A percentile compares a stretch with the other conserved stretches of the same genome.
These are phyloP conservation scores for Macrotus californicus DNA, from an alignment of 2,113 vertebrate species.

Conservation along the genomic window DNA sequence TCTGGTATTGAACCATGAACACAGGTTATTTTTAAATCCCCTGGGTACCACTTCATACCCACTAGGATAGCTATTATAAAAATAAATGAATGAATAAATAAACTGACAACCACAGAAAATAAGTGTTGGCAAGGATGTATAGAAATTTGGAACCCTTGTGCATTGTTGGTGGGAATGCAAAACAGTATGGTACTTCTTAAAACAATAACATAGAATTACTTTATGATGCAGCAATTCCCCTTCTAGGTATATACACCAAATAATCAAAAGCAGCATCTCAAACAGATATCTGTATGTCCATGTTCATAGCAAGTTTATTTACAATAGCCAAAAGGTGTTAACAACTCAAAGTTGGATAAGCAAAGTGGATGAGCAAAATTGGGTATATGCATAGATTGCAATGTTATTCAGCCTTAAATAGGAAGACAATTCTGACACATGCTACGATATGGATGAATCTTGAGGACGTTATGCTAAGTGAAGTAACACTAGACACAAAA, in stretches of 20 bases:
- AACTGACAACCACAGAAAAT: background rate
- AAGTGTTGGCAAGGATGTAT: background rate
- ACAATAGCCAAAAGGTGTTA: background rate
- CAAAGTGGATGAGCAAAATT: background rate
- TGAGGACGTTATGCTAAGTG: background rate
- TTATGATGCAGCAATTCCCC: background rate
- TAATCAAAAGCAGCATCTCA: background rate
- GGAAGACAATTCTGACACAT: background rate
- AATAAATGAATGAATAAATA: background rate
- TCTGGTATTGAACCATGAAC: background rate
- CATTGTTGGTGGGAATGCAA: background rate
- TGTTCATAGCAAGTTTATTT: background rate
- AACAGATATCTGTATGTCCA: background rate
- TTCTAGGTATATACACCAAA: background rate
- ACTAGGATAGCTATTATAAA: background rate
- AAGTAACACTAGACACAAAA: background rate
- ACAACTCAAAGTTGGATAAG: background rate
- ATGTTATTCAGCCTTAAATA: background rate
- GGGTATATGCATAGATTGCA: background rate
- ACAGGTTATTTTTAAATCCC: background rate
- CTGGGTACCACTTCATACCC: background rate
- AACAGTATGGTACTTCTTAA: background rate
- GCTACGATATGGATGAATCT: background rate
- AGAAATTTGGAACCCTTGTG: background rate
- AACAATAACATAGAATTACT: background rate